Evolutionary conservation across 2,888 invertebrate species (phyloP), one percentile per base, ranked within the genome.

Genomic region (Dilophus febrilis): DNA sequence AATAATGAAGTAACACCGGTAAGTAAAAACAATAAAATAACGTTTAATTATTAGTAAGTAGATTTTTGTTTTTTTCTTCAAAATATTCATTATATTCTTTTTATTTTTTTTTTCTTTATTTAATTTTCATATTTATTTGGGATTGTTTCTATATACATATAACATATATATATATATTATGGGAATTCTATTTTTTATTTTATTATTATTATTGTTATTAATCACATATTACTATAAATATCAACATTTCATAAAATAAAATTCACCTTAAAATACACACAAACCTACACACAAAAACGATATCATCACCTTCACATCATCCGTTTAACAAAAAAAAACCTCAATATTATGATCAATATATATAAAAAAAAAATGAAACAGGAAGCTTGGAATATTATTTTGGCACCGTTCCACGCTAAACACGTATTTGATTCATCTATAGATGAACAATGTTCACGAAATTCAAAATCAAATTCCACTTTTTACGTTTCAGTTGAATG

Each of bases 401-500:
- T 30, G 12, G 38, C 38, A 38, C 38, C 38, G 26, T 38, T 38
- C 17, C 38, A 38, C 22, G 18, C 31, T 13, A 30, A 30, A 29
- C 37, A 28, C 16, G 16, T 29, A 14, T 13, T 31, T 29, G 18
- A 19, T 30, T 14, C 37, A 37, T 53, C 57, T 43, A 54, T 55
- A 49, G 51, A 50, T 48, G 49, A 49, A 44, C 51, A 58, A 40
- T 53, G 54, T 53, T 49, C 54, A 43, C 58, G 58, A 48, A 53
- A 50, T 49, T 53, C 49, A 49, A 60, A 60, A 53, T 58, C 60
- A 29, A 61, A 59, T 53, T 59, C 61, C 19, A 59, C 56, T 48
- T 61, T 61, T 51, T 59, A 61, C 50, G 59, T 61, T 47, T 59
- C 58, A 46, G 58, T 57, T 52, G 58, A 60, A 45, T 57, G 57